phyloP scores from a whole-genome alignment of 1,140 invertebrate genomes.

The Drosophila truncata region DNA sequence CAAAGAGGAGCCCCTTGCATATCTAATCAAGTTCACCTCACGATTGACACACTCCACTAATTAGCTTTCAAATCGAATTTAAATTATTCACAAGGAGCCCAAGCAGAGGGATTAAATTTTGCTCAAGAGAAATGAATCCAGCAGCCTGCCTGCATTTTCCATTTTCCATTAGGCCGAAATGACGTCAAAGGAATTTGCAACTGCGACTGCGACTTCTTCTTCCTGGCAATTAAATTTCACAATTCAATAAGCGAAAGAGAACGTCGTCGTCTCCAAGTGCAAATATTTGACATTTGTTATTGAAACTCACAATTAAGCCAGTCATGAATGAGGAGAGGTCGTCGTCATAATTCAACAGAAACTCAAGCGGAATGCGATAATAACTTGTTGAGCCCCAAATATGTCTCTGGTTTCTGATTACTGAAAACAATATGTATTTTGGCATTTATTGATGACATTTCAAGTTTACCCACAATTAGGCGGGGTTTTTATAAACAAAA shows the following conservation, averaged over 20 bases:
- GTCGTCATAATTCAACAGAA: background rate
- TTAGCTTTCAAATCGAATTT: conserved; percentile 50
- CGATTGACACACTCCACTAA: conserved; percentile 34
- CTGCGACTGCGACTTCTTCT: background rate
- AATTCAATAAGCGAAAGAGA: conserved; percentile 7
- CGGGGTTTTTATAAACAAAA: background rate
- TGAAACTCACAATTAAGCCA: conserved; percentile 10
- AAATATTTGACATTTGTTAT: conserved; percentile 15
- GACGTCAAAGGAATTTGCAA: conserved; percentile 10
- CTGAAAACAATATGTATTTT: background rate
- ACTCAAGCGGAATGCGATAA: background rate
- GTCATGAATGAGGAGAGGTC: conserved; percentile 2
- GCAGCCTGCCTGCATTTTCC: background rate
- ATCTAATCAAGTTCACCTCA: conserved; percentile 23
- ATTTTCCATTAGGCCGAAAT: conserved; percentile 9
- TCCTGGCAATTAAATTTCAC: conserved; percentile 9
- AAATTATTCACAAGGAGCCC: conserved; percentile 31
- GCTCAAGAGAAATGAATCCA: background rate
- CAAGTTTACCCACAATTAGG: conserved; percentile 1
- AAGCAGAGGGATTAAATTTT: conserved; percentile 14
- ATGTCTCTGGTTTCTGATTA: background rate
- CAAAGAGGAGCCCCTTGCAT: conserved; percentile 15
- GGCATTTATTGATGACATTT: background rate
- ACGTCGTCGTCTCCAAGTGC: background rate
- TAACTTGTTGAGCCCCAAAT: background rate